Base-by-base conservation (phyloP, 53 echinoderm and acorn worm genomes). In the Crossaster papposus region DNA sequence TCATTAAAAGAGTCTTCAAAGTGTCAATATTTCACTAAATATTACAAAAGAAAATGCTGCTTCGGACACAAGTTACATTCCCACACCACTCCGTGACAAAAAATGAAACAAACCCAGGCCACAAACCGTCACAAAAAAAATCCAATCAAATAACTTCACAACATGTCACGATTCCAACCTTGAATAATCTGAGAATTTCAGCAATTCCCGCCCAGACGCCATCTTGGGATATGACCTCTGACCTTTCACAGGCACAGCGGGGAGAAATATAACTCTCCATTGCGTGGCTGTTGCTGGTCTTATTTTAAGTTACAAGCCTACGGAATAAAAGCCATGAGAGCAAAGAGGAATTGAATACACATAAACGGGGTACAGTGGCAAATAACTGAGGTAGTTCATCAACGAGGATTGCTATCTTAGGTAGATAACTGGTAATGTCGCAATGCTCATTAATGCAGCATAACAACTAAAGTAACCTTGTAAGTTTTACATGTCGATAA, bases 301-400 rank as follows among this genome's bases (percentile, higher is more conserved):
- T 72, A 72, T 85, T 85, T 85, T 85, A 85, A 85, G 85, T 85
- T 65, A 85, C 73, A 53, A 85, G 85, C 72, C 85, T 85, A 85
- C 54, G 72, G 72, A 51, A 85, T 72, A 85, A 71, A 85, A 72
- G 85, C 72, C 73, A 72, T 54, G 72, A 33, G 72, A 85, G 85
- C 54, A 85, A 68, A 28, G 65, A 82, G 2, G 36, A 33, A 9
- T 52, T 53, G 50, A 73, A 53, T 52, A 72, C 34, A 85, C 34
- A 72, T 64, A 37, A 70, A 65, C 58, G 12, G 58, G 22, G 11
- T 74, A 74, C 75, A 17, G 14, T 35, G 36, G 22, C 24, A 31
- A 64, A 58, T 24, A 38, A 12, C n/a, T n/a, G 17, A 36, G 30
- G 51, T 83, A 70, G 70, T 24, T 83, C 70, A 83, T 65, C 83